phyloP scores from a whole-genome alignment of 2,797 vertebrate species.

The Adelosebastes latens region DNA sequence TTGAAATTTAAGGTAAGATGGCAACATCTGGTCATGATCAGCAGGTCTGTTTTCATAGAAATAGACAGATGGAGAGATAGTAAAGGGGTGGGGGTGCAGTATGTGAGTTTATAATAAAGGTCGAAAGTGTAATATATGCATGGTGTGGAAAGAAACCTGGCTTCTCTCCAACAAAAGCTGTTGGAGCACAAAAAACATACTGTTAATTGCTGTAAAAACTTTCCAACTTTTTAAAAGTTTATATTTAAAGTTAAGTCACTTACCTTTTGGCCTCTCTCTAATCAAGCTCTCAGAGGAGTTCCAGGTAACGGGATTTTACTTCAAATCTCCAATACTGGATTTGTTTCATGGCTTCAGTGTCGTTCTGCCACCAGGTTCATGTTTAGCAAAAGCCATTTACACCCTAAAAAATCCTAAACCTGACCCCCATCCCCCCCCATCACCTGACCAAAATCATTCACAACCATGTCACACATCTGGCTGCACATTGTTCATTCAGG shows the following conservation, averaged over 20 bases:
- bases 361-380: conserved; percentile 77
- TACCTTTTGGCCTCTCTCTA: conserved; percentile 84
- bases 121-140: conserved; percentile 48
- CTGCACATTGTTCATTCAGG: conserved; percentile 43
- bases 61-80: background rate
- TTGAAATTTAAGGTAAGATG: conserved; percentile 40
- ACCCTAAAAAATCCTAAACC: conserved; percentile 18
- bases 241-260: conserved; percentile 64
- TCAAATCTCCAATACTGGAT: conserved; percentile 85
- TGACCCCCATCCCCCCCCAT: background rate
- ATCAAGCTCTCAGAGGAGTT: conserved; percentile 89
- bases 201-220: conserved; percentile 37
- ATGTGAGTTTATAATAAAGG: conserved; percentile 33
- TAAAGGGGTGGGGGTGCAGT: conserved; percentile 22
- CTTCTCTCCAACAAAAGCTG: conserved; percentile 56
- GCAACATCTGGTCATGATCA: conserved; percentile 1
- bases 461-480: conserved; percentile 38
- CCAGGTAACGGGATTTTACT: conserved; percentile 84
- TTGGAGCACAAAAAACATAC: conserved; percentile 51
- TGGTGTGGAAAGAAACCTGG: conserved; percentile 53
- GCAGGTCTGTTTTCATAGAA: conserved; percentile 23
- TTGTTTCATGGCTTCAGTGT: conserved; percentile 89
- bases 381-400: conserved; percentile 56
- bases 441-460: conserved; percentile 17
- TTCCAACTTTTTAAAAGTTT: conserved; percentile 32